Conservation (phyloP, 1,140 invertebrate genomes). For the Triops cancriformis region DNA sequence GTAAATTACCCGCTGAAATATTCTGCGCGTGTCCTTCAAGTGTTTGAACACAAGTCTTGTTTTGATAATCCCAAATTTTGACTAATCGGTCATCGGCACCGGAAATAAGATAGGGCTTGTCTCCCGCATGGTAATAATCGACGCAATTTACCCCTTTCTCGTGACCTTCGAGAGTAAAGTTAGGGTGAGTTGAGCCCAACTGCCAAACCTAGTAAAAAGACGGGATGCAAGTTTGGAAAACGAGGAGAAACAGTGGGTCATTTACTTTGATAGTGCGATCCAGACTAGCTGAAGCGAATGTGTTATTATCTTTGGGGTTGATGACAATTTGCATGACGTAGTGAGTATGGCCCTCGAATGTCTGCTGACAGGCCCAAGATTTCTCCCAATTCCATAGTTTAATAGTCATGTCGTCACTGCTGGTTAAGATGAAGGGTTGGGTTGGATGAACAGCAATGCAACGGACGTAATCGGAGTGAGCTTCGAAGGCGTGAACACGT, state of each 20-base stretch:
- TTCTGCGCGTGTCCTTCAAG: constrained; percentile 95
- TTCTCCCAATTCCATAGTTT: constrained; percentile 99
- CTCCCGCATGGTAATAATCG: constrained; percentile 99
- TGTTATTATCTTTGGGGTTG: constrained; percentile 99
- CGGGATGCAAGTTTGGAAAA: neutral
- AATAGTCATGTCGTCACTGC: constrained; percentile 97
- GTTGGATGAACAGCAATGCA: constrained; percentile 95
- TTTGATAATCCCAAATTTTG: constrained; percentile 99
- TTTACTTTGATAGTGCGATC: constrained; percentile 91
- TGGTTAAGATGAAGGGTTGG: constrained; percentile 92
- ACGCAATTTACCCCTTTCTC: constrained; percentile 99
- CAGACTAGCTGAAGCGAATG: constrained; percentile 97
- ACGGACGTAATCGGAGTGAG: constrained; percentile 96
- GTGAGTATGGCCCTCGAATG: constrained; percentile 96
- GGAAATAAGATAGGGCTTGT: constrained; percentile 98
- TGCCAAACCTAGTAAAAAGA: constrained; percentile 76
- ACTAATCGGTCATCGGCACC: constrained; percentile 95
- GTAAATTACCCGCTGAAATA: constrained; percentile 63
- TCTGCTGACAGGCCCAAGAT: constrained; percentile 91
- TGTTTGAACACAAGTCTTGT: constrained; percentile 98
- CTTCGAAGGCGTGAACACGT: constrained; percentile 90
- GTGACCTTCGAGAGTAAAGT: constrained; percentile 97
- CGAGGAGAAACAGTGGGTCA: neutral
- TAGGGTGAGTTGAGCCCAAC: constrained; percentile 88
- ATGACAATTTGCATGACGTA: constrained; percentile 99